A percentile compares a stretch with the other conserved stretches of the same genome.
phyloP scores from a whole-genome alignment of 2,797 vertebrate species.

The Chelmon rostratus region DNA sequence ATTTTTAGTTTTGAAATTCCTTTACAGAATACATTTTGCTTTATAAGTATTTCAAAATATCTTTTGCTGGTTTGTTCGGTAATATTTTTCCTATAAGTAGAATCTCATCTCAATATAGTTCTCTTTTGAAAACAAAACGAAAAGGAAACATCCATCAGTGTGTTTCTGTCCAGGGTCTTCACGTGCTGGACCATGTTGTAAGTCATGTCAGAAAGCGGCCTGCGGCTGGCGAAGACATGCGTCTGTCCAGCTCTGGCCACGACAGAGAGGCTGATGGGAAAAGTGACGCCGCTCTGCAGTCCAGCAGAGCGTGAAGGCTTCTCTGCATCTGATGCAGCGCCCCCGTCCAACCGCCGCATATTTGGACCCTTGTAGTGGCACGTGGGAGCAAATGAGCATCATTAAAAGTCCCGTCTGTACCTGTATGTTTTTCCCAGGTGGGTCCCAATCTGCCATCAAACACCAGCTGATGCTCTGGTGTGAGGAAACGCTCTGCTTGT shows the following conservation, averaged over 20 bases:
- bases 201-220: constrained; percentile 69
- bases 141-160: constrained; percentile 74
- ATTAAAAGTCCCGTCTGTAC: constrained; percentile 29
- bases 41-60: constrained; percentile 88
- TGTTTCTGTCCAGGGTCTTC: constrained; percentile 78
- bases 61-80: constrained; percentile 85
- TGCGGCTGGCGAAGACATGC: constrained; percentile 58
- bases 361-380: constrained; percentile 63
- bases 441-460: constrained; percentile 5
- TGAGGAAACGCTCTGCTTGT: constrained; percentile 24
- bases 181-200: constrained; percentile 27
- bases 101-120: constrained; percentile 84
- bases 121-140: constrained; percentile 73
- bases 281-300: constrained; percentile 77
- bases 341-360: constrained; percentile 35
- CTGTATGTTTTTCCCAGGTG: no score
- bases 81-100: constrained; percentile 83
- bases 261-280: constrained; percentile 76
- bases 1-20: constrained; percentile 59
- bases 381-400: constrained; percentile 44
- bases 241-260: constrained; percentile 71
- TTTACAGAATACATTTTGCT: constrained; percentile 78
- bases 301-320: constrained; percentile 26
- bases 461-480: constrained; percentile 70
- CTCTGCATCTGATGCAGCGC: constrained; percentile 61